These are phyloP conservation scores for Bettongia penicillata DNA, from an alignment of 2,113 vertebrate species.

Conservation along the genomic window DNA sequence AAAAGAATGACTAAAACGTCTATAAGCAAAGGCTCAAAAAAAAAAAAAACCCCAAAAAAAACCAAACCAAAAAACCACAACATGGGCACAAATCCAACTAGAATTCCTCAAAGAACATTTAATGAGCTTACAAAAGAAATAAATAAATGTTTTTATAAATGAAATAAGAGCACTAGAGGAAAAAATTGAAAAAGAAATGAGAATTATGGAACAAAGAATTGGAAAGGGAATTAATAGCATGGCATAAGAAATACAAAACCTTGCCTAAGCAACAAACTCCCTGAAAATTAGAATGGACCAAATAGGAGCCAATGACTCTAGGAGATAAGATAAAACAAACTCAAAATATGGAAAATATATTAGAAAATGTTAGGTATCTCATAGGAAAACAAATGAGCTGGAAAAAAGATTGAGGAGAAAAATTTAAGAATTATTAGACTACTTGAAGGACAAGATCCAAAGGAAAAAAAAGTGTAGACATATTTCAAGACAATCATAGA, in stretches of 20 bases:
- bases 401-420: neutral
- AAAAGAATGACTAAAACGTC: neutral
- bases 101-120: neutral
- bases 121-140: neutral
- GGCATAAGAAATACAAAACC: neutral
- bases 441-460: neutral
- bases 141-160: neutral
- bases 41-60: neutral
- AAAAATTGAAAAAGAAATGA: neutral
- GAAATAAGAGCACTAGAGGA: neutral
- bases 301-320: neutral
- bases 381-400: neutral
- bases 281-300: neutral
- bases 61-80: too few relatives aligned
- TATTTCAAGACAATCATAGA: neutral
- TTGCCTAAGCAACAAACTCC: neutral
- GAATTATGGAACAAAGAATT: neutral
- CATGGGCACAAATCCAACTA: neutral
- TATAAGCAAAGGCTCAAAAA: neutral
- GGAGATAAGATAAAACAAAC: neutral
- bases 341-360: neutral
- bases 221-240: neutral
- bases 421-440: neutral
- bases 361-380: neutral
- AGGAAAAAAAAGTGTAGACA: neutral